phyloP scores from a whole-genome alignment of 2,113 vertebrate genomes.

The Odontesthes bonariensis region DNA sequence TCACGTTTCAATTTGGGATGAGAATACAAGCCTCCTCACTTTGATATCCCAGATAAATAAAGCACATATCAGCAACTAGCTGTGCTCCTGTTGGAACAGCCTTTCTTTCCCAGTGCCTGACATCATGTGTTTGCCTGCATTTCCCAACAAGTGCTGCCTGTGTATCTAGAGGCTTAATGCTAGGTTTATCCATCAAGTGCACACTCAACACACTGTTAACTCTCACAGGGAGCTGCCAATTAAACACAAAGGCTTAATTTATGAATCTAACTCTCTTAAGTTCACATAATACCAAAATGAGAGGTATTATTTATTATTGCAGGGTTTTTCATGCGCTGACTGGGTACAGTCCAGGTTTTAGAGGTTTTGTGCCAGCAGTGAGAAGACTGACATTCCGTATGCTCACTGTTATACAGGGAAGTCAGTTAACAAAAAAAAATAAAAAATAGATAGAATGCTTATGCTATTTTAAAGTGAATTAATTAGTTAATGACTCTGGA shows the following conservation, averaged over 20 bases:
- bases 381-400: constrained; percentile 40
- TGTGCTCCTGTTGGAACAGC: constrained; percentile 77
- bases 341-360: constrained; percentile 56
- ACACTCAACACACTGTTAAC: constrained; percentile 71
- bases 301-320: constrained; percentile 73
- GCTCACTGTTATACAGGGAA: constrained; percentile 24
- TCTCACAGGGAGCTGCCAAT: constrained; percentile 72
- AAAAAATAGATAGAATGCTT: too few relatives aligned
- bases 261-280: constrained; percentile 71
- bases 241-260: constrained; percentile 77
- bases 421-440: neutral
- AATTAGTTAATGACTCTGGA: too few relatives aligned
- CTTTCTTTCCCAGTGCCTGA: constrained; percentile 75
- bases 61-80: constrained; percentile 74
- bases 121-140: constrained; percentile 79
- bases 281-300: constrained; percentile 69
- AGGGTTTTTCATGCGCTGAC: constrained; percentile 61
- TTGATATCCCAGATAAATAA: constrained; percentile 69
- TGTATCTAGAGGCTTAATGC: constrained; percentile 68
- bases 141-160: constrained; percentile 72
- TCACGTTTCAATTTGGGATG: constrained; percentile 62
- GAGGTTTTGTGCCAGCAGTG: constrained; percentile 45
- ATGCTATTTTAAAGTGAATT: too few relatives aligned
- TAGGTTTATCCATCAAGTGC: constrained; percentile 66
- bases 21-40: constrained; percentile 73